Base-by-base conservation (phyloP, 1,140 invertebrate species). In the Scaptomyza pallida region DNA sequence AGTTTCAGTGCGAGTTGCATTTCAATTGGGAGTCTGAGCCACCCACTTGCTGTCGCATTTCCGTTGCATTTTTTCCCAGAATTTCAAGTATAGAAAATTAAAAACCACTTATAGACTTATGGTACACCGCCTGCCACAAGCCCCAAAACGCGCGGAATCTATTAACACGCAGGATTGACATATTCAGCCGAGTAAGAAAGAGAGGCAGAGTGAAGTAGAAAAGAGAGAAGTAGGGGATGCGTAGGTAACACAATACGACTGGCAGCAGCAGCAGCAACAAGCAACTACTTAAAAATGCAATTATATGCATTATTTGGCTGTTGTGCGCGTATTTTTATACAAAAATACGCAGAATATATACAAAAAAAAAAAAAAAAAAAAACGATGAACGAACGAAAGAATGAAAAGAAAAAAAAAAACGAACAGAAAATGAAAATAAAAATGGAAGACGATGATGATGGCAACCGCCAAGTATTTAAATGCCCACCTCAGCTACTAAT, bases 401-500 rank as follows among this genome's bases (percentile, higher is more conserved):
- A 23, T 50, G 37, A 45, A 6, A 62, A 48, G 23, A 35, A 21
- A 51, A 56, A 40, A 33, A 17, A 44, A 10, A 12, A 40, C 2
- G 19, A 40, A 26, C 23, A 17, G 56, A 44, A 33, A 41, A 47
- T 13, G n/a, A 41, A 65, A 37, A 40, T 17, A 48, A 71, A 73
- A 67, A 86, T 73, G 77, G 70, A 77, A 62, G 63, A 74, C 75
- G 65, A 76, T 30, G 26, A 30, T 55, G 62, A 63, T 63, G 59
- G 59, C 67, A 55, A 64, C 60, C 54, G 50, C 57, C 43, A 74
- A 88, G 88, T 90, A 90, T 85, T 90, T 90, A 90, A 90, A 90
- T 90, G 77, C 88, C 88, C 88, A 90, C 88, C 88, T 90, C 88
- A 89, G 88, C 82, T 89, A 90, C 88, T 90, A 90, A 90, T 90